Base-by-base conservation (phyloP, 2,113 vertebrate genomes). In the Thalassarche chlororhynchos region DNA sequence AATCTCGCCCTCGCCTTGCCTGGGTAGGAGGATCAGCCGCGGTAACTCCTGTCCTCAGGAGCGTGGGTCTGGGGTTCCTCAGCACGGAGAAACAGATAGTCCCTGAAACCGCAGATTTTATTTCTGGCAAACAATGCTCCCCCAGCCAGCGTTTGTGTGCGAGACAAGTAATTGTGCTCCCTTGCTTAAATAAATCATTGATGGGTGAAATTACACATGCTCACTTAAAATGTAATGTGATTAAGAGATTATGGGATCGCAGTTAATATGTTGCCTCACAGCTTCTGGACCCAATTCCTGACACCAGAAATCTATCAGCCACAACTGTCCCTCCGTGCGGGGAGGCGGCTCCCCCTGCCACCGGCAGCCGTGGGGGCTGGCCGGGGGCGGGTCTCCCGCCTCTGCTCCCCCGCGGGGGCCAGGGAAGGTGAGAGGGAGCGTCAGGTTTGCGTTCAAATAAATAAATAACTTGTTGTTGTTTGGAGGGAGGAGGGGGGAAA, bases 221-320 rank as follows among this genome's bases (percentile, higher is more conserved):
- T 98, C 98, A 98, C 97, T 99, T 98, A 98, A 98, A 98, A 98
- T 92, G 97, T 98, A 98, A 98, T 98, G 98, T 98, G 98, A 98
- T 99, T 98, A 98, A 98, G 96, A 98, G 98, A 98, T 98, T 98
- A 99, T 96, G 98, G 98, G 98, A 98, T 98, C 98, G 98, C 98
- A 97, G 98, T 97, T 98, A 98, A 98, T 98, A 98, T 95, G 98
- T 97, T 95, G 97, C 97, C 97, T 98, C 95, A 80, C 97, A 97
- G 98, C 97, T 98, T 95, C 95, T 97, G 97, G 98, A 97, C 97
- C 97, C 97, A 96, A 90, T 97, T 96, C 97, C 93, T 98, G 98
- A 98, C 98, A 98, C 96, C 95, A 97, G 97, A 96, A 98, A 98
- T 98, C 97, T 89, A 95, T 98, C 97, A 98, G 95, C 93, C 91